phyloP scores from a whole-genome alignment of 2,797 vertebrate species.

The Rhinichthys osculus region DNA sequence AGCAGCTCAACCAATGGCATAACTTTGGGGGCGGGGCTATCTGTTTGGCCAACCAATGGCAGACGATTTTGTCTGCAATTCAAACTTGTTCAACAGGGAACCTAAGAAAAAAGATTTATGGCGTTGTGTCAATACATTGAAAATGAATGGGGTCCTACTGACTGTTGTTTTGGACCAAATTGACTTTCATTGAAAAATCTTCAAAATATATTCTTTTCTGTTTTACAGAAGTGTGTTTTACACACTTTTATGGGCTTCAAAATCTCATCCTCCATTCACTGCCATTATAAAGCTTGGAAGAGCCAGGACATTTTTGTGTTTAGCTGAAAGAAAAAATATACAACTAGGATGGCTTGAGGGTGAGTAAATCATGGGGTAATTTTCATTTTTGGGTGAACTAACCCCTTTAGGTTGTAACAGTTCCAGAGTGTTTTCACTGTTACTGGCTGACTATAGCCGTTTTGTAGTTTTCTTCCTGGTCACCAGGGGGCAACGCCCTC shows the following conservation, averaged over 20 bases:
- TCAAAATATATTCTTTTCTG: not conserved
- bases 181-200: not conserved
- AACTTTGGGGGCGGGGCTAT: not conserved
- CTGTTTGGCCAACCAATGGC: not conserved
- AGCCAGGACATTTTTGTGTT: no score
- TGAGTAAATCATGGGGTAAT: no score
- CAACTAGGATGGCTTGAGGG: no score
- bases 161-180: not conserved
- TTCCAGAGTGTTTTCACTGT: no score
- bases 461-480: no score
- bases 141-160: not conserved
- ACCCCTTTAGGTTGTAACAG: not conserved
- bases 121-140: not conserved
- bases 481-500: no score
- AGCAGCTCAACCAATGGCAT: not conserved
- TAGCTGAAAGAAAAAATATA: no score
- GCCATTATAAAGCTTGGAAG: no score
- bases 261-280: no score
- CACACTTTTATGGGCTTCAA: no score
- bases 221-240: not conserved
- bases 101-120: not conserved
- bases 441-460: no score
- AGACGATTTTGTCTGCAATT: not conserved
- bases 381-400: no score
- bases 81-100: not conserved